These are phyloP conservation scores for Urocolius indicus DNA, from an alignment of 2,113 vertebrate genomes.

Conservation along the genomic window DNA sequence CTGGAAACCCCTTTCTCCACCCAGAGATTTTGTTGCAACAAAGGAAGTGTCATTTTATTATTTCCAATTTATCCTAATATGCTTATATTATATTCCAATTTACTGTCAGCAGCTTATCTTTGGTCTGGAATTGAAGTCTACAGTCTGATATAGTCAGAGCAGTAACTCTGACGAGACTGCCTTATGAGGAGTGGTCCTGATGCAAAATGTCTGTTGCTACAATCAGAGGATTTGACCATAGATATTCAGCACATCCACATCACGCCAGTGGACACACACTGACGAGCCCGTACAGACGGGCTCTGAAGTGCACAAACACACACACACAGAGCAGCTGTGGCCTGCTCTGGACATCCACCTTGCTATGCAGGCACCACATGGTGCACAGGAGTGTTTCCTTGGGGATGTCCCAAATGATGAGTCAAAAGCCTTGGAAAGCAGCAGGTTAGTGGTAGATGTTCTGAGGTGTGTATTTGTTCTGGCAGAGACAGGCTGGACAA, in stretches of 20 bases:
- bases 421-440: not conserved
- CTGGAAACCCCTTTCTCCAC: not conserved
- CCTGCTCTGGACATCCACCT: not conserved
- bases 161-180: not conserved
- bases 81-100: not conserved
- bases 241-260: not conserved
- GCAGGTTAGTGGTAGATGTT: not conserved
- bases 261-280: rapidly evolving
- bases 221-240: not conserved
- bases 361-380: not conserved
- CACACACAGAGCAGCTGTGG: not conserved
- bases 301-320: not conserved
- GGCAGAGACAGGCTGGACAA: not conserved
- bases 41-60: not conserved
- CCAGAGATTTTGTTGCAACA: not conserved
- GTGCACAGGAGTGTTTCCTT: not conserved
- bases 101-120: not conserved
- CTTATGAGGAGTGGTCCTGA: not conserved
- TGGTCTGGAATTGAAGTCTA: not conserved
- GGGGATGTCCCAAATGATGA: not conserved
- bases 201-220: not conserved
- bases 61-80: not conserved
- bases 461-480: not conserved
- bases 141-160: not conserved
- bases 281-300: too few species aligned